Percentiles rank a stretch among this genome's conserved stretches.
Evolutionary conservation across 1,140 invertebrate genomes (phyloP).

Genomic region (Daktulosphaira vitifoliae): DNA sequence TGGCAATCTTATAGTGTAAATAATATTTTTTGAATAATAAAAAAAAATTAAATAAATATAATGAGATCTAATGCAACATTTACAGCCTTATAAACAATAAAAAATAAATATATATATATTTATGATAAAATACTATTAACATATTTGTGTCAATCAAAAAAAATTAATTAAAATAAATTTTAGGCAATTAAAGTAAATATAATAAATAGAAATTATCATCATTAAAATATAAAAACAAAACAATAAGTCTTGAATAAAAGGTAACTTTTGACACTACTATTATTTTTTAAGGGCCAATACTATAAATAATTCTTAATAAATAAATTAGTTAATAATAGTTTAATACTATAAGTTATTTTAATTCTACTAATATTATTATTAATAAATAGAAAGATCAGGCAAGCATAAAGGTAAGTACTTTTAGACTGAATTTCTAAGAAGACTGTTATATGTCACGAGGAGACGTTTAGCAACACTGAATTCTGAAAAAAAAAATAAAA

Average conservation of each 20-base stretch:
- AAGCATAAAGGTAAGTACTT: slow-evolving; percentile 30
- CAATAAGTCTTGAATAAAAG: slow-evolving; percentile 25
- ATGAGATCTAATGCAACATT: slow-evolving; percentile 25
- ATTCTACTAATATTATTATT: slow-evolving; percentile 15
- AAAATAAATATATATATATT: too few species aligned
- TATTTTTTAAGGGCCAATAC: slow-evolving; percentile 18
- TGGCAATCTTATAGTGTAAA: too few species aligned
- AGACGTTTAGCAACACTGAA: slow-evolving; percentile 30
- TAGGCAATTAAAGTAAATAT: neutral
- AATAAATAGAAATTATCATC: neutral
- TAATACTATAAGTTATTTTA: slow-evolving; percentile 6
- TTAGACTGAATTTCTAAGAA: slow-evolving; percentile 27
- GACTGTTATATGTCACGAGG: slow-evolving; percentile 32
- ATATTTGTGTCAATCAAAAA: too few species aligned
- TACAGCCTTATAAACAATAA: slow-evolving; percentile 29
- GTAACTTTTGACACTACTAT: slow-evolving; percentile 15
- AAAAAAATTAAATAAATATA: neutral
- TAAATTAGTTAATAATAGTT: slow-evolving; percentile 19
- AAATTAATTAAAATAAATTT: slow-evolving; percentile 16
- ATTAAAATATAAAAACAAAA: slow-evolving; percentile 27
- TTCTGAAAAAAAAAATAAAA: slow-evolving; percentile 7
- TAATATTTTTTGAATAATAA: too few species aligned
- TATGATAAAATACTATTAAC: neutral
- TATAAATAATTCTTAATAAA: slow-evolving; percentile 23
- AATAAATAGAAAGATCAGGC: slow-evolving; percentile 24